Percentiles rank a stretch among this genome's conserved stretches.
phyloP scores from a whole-genome alignment of 2,888 invertebrate species.

The Tricholauxania praeusta region DNA sequence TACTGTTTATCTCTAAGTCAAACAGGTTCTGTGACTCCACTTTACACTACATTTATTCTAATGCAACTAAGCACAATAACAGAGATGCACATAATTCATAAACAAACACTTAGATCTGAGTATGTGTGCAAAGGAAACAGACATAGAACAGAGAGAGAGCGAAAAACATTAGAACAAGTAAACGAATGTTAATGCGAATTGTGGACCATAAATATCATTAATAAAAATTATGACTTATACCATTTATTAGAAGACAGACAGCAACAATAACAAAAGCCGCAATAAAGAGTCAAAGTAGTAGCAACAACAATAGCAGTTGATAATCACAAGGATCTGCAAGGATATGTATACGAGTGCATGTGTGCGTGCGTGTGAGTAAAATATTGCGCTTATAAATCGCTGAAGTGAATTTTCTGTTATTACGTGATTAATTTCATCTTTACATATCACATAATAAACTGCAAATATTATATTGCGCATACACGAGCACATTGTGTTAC shows the following conservation, averaged over 20 bases:
- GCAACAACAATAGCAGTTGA: not conserved
- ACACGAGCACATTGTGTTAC: not conserved
- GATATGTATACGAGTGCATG: not conserved
- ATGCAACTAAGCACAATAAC: no score
- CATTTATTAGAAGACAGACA: not conserved
- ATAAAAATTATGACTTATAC: no score
- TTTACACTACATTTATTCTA: no score
- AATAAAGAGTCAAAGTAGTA: not conserved
- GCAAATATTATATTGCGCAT: conserved; percentile 8
- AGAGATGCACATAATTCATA: no score
- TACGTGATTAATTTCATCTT: conserved; percentile 32
- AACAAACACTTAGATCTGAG: no score
- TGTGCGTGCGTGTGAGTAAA: conserved; percentile 8
- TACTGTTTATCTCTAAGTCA: no score
- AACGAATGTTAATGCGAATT: no score
- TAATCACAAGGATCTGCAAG: not conserved
- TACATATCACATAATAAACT: conserved; percentile 10
- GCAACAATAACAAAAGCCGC: not conserved
- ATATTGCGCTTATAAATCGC: conserved; percentile 5
- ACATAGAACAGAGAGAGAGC: no score
- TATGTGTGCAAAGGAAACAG: no score
- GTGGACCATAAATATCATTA: no score
- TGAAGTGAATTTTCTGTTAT: conserved; percentile 19
- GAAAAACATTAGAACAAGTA: no score
- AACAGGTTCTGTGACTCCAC: no score